phyloP scores from a whole-genome alignment of 2,113 vertebrate species.

The Phaetusa simplex region DNA sequence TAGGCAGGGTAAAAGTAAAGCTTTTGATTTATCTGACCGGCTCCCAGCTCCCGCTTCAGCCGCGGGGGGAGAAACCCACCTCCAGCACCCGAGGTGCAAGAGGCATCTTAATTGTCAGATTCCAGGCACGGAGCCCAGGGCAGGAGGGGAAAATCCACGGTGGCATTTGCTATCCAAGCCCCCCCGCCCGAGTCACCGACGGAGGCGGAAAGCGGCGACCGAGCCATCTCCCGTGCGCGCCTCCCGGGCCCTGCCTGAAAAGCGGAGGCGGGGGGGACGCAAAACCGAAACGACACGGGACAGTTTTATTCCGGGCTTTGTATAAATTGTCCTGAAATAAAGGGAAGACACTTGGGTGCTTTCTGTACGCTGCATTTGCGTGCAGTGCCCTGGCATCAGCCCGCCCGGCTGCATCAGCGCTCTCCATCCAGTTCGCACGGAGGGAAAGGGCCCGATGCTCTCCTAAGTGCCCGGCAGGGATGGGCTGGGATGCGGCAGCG shows the following conservation, averaged over 20 bases:
- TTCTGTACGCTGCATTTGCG: not conserved
- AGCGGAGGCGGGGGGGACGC: not conserved
- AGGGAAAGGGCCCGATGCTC: not conserved
- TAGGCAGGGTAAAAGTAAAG: not conserved
- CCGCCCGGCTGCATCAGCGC: not conserved
- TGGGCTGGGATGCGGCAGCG: not conserved
- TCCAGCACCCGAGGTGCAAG: not conserved
- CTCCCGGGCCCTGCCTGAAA: not conserved
- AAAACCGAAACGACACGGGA: not conserved
- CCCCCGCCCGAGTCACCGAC: not conserved
- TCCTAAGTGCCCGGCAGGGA: rapidly evolving
- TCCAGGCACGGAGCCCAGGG: conserved; percentile 33
- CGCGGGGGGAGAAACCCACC: rapidly evolving
- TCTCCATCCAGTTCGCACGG: not conserved
- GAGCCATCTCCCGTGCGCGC: not conserved
- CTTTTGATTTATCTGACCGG: not conserved
- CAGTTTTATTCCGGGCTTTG: not conserved
- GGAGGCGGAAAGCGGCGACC: not conserved
- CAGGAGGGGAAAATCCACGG: not conserved
- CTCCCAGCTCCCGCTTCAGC: not conserved
- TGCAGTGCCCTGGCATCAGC: not conserved
- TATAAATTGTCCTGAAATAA: rapidly evolving
- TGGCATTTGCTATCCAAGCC: not conserved
- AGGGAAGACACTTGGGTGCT: rapidly evolving
- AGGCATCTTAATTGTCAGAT: not conserved